Percentiles rank a stretch among this genome's conserved stretches.
These are phyloP conservation scores for Reticulitermes speratus DNA, from an alignment of 1,140 invertebrate species.

Conservation along the genomic window DNA sequence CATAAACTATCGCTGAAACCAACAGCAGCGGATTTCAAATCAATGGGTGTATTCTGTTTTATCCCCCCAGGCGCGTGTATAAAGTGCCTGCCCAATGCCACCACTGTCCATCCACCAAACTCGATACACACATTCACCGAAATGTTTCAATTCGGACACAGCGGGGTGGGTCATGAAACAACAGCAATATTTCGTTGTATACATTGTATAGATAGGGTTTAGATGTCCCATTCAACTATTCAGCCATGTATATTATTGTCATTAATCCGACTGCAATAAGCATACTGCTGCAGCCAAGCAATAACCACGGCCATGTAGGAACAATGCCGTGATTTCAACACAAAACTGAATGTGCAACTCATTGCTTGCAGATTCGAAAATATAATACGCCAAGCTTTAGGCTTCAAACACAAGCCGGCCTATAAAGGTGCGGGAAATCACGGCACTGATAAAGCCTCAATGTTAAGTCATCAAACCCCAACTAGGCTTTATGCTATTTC, in stretches of 20 bases:
- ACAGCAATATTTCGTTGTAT: constrained; percentile 26
- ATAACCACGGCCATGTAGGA: constrained; percentile 33
- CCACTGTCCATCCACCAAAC: constrained; percentile 28
- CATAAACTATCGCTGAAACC: constrained; percentile 31
- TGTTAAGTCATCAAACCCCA: constrained; percentile 22
- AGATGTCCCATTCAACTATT: constrained; percentile 24
- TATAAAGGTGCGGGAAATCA: not conserved
- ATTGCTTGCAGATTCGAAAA: constrained; percentile 26
- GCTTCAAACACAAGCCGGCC: constrained; percentile 17
- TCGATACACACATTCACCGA: constrained; percentile 27
- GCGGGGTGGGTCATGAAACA: constrained; percentile 13
- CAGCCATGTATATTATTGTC: constrained; percentile 32
- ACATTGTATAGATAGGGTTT: constrained; percentile 29
- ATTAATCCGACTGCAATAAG: constrained; percentile 37
- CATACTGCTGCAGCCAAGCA: constrained; percentile 31
- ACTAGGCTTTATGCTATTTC: constrained; percentile 25
- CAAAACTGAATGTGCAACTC: constrained; percentile 28
- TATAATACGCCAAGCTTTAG: constrained; percentile 21
- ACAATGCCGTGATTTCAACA: constrained; percentile 33
- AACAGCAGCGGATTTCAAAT: constrained; percentile 34
- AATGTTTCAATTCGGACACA: constrained; percentile 30
- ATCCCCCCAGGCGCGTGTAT: constrained; percentile 28
- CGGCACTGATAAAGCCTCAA: constrained; percentile 33
- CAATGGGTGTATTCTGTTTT: constrained; percentile 33
- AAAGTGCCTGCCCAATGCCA: constrained; percentile 27